A percentile compares a stretch with the other conserved stretches of the same genome.
These are phyloP conservation scores for Allobates femoralis DNA, from an alignment of 2,797 vertebrate species.

Conservation along the genomic window DNA sequence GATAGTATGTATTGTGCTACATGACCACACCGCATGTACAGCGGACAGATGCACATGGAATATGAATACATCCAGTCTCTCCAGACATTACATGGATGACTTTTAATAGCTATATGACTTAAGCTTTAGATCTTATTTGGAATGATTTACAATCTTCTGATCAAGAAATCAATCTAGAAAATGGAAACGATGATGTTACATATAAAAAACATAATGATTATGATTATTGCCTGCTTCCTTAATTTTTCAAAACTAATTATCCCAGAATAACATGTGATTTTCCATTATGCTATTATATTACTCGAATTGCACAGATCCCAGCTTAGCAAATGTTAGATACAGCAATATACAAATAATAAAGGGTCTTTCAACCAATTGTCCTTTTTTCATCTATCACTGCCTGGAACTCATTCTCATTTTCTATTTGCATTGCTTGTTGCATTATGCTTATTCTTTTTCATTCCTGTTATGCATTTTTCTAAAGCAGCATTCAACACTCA, in stretches of 20 bases:
- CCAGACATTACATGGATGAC: too few relatives aligned
- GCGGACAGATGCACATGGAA: too few relatives aligned
- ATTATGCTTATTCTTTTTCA: neutral
- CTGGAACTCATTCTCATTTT: neutral
- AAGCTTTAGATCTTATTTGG: neutral
- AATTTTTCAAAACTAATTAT: neutral
- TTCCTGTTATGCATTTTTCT: neutral
- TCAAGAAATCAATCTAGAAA: neutral
- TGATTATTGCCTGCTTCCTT: neutral
- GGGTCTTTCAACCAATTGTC: neutral
- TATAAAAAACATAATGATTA: neutral
- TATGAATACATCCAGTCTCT: too few relatives aligned
- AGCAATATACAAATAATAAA: neutral
- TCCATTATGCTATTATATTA: neutral
- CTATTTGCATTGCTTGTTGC: neutral
- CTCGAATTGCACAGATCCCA: neutral
- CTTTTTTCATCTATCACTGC: neutral
- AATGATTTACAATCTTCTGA: neutral
- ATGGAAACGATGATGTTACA: slow-evolving; percentile 1
- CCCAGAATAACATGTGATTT: neutral
- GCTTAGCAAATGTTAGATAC: neutral
- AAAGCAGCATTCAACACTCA: neutral
- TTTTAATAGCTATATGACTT: too few relatives aligned
- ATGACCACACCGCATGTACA: too few relatives aligned
- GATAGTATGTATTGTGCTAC: too few relatives aligned